Base-by-base conservation (phyloP, 2,888 invertebrate genomes). In the Ochropleura leucogaster region DNA sequence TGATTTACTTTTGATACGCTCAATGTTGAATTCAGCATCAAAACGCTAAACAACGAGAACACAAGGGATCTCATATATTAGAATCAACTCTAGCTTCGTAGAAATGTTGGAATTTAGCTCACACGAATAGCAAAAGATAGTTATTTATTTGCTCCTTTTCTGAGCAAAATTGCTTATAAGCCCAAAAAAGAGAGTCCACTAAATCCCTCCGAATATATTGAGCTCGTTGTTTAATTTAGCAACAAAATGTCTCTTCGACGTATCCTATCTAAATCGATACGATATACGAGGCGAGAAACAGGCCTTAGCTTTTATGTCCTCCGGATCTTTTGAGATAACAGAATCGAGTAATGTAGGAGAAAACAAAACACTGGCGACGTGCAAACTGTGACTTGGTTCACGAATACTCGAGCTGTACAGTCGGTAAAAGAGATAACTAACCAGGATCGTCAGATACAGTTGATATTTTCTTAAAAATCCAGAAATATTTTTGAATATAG, bases 181-280 rank as follows among this genome's bases (percentile, higher is more conserved):
- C 63, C 76, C 72, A 69, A 83, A 76, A 82, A 83, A 75, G 67
- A 80, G 62, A 51, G n/a, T 55, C 72, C 16, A 83, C 73, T 71
- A 83, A 77, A 83, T 80, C 77, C 63, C 68, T 67, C 42, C 66
- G 51, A 77, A 80, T 84, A 82, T 80, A 81, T 83, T 68, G 80
- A 30, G 69, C 67, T 78, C 77, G 67, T 55, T 70, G 81, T 81
- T 79, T 75, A 77, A 85, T 85, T 85, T 74, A 78, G 74, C 67
- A 79, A 77, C 74, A 77, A 79, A 82, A 75, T 20, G 73, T 84
- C 74, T 81, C 30, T 67, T 84, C 72, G 63, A 30, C 63, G 73
- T 75, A 78, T 85, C 77, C 77, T 78, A 79, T 80, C 85, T 78
- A 80, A 86, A 82, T 77, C 77, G 80, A 85, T 79, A 76, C 73